Evolutionary conservation across 2,113 vertebrate species (phyloP).

Genomic region (Galbula dea): DNA sequence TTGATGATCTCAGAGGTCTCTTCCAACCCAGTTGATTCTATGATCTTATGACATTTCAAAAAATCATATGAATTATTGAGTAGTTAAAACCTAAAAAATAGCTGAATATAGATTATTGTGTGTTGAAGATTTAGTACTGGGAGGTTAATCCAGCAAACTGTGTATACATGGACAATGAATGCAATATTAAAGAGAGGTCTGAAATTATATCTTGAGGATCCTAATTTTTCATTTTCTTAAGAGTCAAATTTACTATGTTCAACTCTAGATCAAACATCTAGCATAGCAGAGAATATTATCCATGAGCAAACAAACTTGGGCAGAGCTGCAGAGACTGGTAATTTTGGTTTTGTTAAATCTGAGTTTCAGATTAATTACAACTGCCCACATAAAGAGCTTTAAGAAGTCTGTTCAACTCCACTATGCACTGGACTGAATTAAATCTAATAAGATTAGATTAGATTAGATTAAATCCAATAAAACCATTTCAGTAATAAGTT

Average conservation of each 20-base stretch:
- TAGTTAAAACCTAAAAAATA: not conserved
- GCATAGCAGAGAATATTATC: not conserved
- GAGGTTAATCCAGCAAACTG: not conserved
- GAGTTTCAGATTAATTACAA: not conserved
- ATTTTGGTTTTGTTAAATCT: not conserved
- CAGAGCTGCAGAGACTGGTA: not conserved
- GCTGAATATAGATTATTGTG: not conserved
- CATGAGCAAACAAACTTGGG: not conserved
- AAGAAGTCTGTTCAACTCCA: not conserved
- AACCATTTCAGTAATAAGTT: not conserved
- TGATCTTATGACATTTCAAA: not conserved
- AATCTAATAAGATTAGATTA: not conserved
- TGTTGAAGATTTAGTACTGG: not conserved
- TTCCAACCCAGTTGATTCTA: too few species aligned
- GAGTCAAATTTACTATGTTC: not conserved
- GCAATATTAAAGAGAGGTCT: not conserved
- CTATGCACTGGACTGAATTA: not conserved
- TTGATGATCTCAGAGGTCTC: too few species aligned
- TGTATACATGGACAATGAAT: not conserved
- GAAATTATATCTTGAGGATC: not conserved
- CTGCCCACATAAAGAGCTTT: not conserved
- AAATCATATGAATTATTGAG: not conserved
- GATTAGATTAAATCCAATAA: not conserved
- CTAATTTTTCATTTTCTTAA: not conserved
- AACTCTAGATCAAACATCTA: not conserved